These are phyloP conservation scores for Idaea aversata DNA, from an alignment of 2,888 invertebrate genomes.

Conservation along the genomic window DNA sequence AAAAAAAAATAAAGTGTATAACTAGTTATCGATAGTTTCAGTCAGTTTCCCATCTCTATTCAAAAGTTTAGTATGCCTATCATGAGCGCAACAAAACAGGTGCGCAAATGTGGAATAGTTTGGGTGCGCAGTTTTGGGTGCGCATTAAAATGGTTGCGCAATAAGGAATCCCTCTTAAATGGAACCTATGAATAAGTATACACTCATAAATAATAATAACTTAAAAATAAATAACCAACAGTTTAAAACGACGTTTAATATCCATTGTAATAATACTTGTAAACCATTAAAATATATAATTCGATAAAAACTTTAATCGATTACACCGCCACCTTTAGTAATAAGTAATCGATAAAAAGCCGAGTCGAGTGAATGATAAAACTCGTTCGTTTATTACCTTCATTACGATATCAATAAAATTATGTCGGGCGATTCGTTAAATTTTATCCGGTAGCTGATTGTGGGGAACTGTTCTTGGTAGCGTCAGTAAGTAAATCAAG, in stretches of 20 bases:
- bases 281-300: background rate
- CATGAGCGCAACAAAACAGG: too few relatives aligned
- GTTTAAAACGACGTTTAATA: background rate
- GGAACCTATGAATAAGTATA: too few relatives aligned
- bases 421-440: conserved; percentile 51
- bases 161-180: too few relatives aligned
- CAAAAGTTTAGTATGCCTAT: too few relatives aligned
- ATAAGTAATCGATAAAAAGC: conserved; percentile 29
- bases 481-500: conserved; percentile 19
- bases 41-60: too few relatives aligned
- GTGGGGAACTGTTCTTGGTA: conserved; percentile 23
- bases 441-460: conserved; percentile 49
- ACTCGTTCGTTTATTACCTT: conserved; percentile 41
- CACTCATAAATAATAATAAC: too few relatives aligned
- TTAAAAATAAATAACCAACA: background rate
- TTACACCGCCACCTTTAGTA: conserved; percentile 22
- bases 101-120: too few relatives aligned
- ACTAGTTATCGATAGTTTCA: too few relatives aligned
- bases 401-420: conserved; percentile 46
- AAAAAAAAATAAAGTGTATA: too few relatives aligned
- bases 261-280: background rate
- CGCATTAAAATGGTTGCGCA: too few relatives aligned
- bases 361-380: conserved; percentile 37
- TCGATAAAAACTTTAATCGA: conserved; percentile 22
- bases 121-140: too few relatives aligned